phyloP scores from a whole-genome alignment of 2,888 invertebrate genomes.

The Adineta ricciae region DNA sequence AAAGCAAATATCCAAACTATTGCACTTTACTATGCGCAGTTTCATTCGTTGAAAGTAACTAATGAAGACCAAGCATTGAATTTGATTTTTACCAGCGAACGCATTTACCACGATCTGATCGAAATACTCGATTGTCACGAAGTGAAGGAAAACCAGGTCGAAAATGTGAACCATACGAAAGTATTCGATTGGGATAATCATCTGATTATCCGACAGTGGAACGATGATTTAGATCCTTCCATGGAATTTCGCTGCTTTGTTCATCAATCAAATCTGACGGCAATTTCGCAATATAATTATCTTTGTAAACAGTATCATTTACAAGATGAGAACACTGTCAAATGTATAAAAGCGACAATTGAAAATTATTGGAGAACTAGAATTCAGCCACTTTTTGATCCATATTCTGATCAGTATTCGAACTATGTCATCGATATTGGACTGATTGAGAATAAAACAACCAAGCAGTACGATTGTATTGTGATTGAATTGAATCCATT shows the following conservation, averaged over 20 bases:
- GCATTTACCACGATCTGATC: neutral
- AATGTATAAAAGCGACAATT: neutral
- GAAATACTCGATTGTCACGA: neutral
- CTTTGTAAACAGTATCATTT: neutral
- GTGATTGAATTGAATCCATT: neutral
- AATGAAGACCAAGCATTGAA: neutral
- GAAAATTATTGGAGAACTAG: neutral
- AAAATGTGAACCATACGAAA: neutral
- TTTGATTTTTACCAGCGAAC: neutral
- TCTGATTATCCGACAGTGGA: neutral
- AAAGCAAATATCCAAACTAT: neutral
- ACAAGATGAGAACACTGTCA: neutral
- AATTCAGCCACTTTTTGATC: neutral
- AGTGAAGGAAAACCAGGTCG: neutral
- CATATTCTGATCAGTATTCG: neutral
- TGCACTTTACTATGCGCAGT: neutral
- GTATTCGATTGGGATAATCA: neutral
- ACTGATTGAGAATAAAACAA: neutral
- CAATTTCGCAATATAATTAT: neutral
- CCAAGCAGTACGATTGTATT: neutral
- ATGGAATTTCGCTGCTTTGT: too few relatives aligned
- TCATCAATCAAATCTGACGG: neutral
- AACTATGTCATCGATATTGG: neutral
- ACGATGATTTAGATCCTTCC: neutral
- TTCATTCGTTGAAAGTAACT: too few relatives aligned